Conservation (phyloP, 2,113 vertebrate species). For the Sinocyclocheilus anophthalmus region DNA sequence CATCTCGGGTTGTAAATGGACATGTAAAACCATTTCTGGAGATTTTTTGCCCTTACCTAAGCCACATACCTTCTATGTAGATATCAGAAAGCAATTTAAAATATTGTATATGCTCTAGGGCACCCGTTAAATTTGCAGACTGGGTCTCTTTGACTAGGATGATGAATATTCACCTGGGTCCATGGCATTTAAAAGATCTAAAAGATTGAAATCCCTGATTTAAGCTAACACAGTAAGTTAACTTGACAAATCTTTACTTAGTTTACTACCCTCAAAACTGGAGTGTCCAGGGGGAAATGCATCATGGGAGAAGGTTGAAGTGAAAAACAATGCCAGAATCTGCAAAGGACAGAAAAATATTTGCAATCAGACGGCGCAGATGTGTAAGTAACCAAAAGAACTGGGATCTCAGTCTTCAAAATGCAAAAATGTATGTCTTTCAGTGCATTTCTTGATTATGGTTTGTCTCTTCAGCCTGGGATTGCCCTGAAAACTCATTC, state of each 20-base stretch:
- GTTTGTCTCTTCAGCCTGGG: conserved; percentile 68
- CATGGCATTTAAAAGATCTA: not conserved
- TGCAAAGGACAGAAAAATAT: conserved; percentile 80
- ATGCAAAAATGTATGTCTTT: not conserved
- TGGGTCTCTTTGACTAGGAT: not conserved
- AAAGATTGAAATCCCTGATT: not conserved
- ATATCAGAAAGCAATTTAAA: too few species aligned
- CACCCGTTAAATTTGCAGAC: too few species aligned
- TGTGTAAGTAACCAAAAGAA: conserved; percentile 71
- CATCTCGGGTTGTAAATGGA: too few species aligned
- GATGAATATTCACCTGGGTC: not conserved
- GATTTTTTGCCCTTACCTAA: too few species aligned
- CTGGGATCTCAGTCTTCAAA: not conserved
- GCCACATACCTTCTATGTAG: too few species aligned
- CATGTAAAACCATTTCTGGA: too few species aligned
- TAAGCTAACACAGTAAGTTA: not conserved
- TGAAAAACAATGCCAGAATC: conserved; percentile 52
- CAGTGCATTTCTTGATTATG: conserved; percentile 39
- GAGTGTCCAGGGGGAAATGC: conserved; percentile 83
- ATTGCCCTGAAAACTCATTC: conserved; percentile 84
- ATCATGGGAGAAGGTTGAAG: conserved; percentile 75
- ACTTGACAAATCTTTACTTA: conserved; percentile 55
- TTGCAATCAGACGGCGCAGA: conserved; percentile 79
- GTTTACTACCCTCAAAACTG: conserved; percentile 74
- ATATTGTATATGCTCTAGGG: too few species aligned